Conservation (phyloP, 2,113 vertebrate genomes). For the Oncorhynchus tshawytscha region DNA sequence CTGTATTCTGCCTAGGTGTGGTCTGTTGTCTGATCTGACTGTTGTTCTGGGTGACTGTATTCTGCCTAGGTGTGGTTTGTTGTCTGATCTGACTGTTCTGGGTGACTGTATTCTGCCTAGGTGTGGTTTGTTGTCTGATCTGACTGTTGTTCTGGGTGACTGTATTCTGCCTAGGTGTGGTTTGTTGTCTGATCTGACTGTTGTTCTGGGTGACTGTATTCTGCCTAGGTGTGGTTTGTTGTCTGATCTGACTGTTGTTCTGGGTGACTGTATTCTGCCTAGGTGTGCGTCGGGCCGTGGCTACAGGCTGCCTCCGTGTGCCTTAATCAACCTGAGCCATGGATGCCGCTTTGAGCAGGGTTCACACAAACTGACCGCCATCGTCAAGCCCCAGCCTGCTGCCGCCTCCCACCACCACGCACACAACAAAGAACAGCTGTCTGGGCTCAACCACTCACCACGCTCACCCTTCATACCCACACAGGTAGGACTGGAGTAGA, state of each 20-base stretch:
- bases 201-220: too few relatives aligned
- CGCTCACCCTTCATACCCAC: conserved; percentile 89
- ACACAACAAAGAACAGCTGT: conserved; percentile 73
- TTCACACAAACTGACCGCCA: conserved; percentile 86
- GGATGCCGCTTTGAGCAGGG: conserved; percentile 83
- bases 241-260: too few relatives aligned
- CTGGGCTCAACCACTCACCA: conserved; percentile 89
- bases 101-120: too few relatives aligned
- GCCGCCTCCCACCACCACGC: conserved; percentile 46
- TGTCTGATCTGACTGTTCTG: too few relatives aligned
- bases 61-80: not conserved
- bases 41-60: too few relatives aligned
- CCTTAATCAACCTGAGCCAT: conserved; percentile 93
- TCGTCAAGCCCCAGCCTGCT: conserved; percentile 90
- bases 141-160: too few relatives aligned
- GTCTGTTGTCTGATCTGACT: too few relatives aligned
- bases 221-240: not conserved
- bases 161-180: not conserved
- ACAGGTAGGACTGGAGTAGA: conserved; percentile 70
- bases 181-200: too few relatives aligned
- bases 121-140: too few relatives aligned
- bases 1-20: too few relatives aligned
- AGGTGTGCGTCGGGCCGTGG: conserved; percentile 84
- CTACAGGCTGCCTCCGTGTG: conserved; percentile 91
- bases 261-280: not conserved